Evolutionary conservation across 2,888 invertebrate species (phyloP), one percentile per base, ranked within the genome.

Genomic region (Drosophila cyrtoloma): DNA sequence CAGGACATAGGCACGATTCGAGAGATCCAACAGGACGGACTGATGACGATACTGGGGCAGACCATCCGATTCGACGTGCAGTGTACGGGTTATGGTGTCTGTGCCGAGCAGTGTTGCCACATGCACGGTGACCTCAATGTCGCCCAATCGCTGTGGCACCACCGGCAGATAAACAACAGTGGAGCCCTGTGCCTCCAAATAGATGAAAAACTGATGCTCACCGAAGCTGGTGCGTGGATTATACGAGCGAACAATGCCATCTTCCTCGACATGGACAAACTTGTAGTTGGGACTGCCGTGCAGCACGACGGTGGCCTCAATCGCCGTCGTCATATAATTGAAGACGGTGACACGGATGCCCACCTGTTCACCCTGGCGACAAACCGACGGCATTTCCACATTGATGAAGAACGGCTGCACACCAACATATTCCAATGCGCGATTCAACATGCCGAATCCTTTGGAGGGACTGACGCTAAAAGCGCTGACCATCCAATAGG

Each of bases 191-290:
- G 97, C 95, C 69, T 94, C 93, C 63, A 98, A 96, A 94, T 96
- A 98, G 85, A 98, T 96, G 93, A 99, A 97, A 94, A 98, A 98
- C 93, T 99, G 98, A 94, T 98, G 98, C 93, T 99, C 98, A 71
- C 98, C 98, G 92, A 95, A 96, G 2, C 98, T 97, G 5, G 98
- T 98, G 75, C 97, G 95, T 0, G 99, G 98, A 93, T 96, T 97
- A 94, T 98, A 99, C 0, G 98, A 97, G 0, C 96, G 95, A 0
- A 97, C 97, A 66, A 97, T 96, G 62, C 98, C 98, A 87, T 97
- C 96, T 86, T 97, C 96, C 93, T 98, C 98, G 10, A 98, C 98
- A 89, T 98, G 98, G 35, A 98, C 97, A 91, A 97, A 98, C 94
- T 97, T 97, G 93, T 98, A 98, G 92, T 98, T 96, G 0, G 95